A percentile compares a stretch with the other conserved stretches of the same genome.
Conservation (phyloP, 2,113 vertebrate species). For the Madoqua kirkii region DNA sequence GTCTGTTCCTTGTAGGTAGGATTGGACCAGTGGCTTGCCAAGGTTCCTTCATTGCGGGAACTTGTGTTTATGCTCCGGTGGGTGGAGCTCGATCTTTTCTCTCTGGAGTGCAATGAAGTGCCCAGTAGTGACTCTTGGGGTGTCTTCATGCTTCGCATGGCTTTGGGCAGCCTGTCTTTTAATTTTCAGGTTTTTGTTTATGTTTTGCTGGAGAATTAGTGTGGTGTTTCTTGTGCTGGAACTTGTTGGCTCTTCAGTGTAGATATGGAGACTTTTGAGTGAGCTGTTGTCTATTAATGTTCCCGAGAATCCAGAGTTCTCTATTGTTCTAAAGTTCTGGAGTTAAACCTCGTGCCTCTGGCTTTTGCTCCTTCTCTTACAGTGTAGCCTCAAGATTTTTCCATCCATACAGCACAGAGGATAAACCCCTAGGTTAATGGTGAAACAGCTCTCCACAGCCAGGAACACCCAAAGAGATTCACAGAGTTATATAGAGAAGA, state of each 20-base stretch:
- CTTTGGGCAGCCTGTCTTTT: background rate
- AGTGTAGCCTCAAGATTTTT: background rate
- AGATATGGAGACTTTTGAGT: background rate
- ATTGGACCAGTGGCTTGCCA: background rate
- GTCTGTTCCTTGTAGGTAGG: background rate
- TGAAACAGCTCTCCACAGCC: background rate
- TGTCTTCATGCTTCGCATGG: background rate
- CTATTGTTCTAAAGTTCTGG: background rate
- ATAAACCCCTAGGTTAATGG: background rate
- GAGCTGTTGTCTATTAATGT: background rate
- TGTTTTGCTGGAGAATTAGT: background rate
- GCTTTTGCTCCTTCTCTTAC: background rate
- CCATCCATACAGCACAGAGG: background rate
- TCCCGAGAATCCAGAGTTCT: background rate
- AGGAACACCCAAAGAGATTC: background rate
- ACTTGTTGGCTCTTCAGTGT: background rate
- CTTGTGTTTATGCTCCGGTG: background rate
- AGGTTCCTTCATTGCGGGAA: background rate
- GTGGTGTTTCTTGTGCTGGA: background rate
- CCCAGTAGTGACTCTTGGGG: background rate
- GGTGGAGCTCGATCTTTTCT: background rate
- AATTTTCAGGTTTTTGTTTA: background rate
- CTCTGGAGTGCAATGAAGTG: background rate
- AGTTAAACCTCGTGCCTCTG: background rate
- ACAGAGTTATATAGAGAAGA: background rate